Evolutionary conservation across 2,113 vertebrate species (phyloP).

Genomic region (Morone chrysops): DNA sequence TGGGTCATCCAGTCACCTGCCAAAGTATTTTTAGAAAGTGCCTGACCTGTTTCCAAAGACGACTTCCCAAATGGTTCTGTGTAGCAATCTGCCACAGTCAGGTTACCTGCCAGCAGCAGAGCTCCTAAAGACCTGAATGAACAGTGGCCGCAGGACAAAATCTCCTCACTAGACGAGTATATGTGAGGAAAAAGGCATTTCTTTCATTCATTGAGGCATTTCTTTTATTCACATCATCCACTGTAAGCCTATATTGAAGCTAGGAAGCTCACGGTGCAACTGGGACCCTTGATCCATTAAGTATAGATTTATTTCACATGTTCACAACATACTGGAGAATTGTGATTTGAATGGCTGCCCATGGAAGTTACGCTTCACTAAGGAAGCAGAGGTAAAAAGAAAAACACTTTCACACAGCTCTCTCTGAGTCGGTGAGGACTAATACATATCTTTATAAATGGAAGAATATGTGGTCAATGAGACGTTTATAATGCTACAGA

Average conservation of each 20-base stretch:
- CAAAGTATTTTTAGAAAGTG: too few relatives aligned
- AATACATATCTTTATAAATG: neutral
- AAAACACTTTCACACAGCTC: neutral
- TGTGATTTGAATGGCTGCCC: conserved; percentile 14
- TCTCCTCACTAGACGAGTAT: neutral
- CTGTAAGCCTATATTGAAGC: neutral
- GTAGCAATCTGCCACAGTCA: too few relatives aligned
- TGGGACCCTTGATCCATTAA: conserved; percentile 1
- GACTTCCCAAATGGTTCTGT: too few relatives aligned
- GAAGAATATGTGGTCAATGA: neutral
- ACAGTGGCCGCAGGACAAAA: neutral
- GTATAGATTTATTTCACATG: conserved; percentile 13
- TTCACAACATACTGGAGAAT: neutral
- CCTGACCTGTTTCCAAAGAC: too few relatives aligned
- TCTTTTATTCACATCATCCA: conserved; percentile 12
- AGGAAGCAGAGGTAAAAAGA: neutral
- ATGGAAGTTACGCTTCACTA: neutral
- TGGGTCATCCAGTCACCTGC: too few relatives aligned
- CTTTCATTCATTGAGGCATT: conserved; percentile 4
- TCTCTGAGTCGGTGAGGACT: neutral
- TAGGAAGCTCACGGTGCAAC: neutral
- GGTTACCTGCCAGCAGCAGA: neutral
- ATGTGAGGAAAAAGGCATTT: neutral
- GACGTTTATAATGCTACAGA: neutral
- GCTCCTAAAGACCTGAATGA: neutral